Base-by-base conservation (phyloP, 2,797 vertebrate species). In the Centropyge bicolor region DNA sequence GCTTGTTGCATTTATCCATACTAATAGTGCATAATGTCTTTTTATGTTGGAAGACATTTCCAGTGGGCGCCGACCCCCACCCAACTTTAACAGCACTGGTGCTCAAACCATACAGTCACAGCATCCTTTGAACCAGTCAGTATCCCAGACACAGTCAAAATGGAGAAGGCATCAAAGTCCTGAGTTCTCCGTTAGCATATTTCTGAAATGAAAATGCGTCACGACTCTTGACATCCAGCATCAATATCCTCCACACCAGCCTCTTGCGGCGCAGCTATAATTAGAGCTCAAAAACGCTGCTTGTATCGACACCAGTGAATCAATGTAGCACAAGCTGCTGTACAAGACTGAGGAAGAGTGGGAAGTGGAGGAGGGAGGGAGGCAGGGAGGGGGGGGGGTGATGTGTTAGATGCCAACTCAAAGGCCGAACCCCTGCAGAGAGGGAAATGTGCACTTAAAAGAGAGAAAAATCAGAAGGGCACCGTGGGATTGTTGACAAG, bases 291-390 rank as follows among this genome's bases (percentile, higher is more conserved):
- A 82, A 83, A 90, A 86, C 45, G 69, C 89, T 89, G 89, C 91
- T 89, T 81, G 87, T 91, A 91, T 93, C 78, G 87, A 93, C 92
- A 89, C 68, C 80, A 52, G 77, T 6, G 73, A 88, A 94, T 94
- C 92, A 82, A 94, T 94, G 92, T 82, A 88, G 91, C 88, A 76
- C 90, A 80, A 85, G 86, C 86, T 85, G 84, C 87, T 83, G 91
- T 88, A 91, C 89, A 77, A 92, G 88, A 70, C 80, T 16, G 70
- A 76, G 67, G 76, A 77, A 45, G 81, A 78, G 75, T 67, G 64
- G 24, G 45, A 64, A 72, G 71, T 31, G 62, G 51, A 41, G 49
- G 43, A 9, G 27, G 31, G 63, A 54, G 72, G 54, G 35, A 56
- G 62, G 16, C 16, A 38, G 14, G 24, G 27, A 8, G 4, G n/a